Evolutionary conservation across 2,113 vertebrate species (phyloP), one percentile per base, ranked within the genome.

Genomic region (Sturnus vulgaris): DNA sequence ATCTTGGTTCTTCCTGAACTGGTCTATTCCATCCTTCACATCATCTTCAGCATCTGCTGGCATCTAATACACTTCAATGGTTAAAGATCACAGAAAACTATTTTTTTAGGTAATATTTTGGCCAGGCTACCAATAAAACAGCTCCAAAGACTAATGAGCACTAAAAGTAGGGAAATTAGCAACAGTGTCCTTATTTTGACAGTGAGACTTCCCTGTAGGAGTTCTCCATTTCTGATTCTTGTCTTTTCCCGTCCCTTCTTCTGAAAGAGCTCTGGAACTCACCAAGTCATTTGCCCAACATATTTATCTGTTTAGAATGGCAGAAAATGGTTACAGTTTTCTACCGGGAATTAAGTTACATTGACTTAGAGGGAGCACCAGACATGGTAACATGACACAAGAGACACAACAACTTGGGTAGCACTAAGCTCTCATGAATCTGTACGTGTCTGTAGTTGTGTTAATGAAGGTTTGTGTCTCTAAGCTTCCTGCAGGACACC

Each of bases 391-490:
- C 2, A 13, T 2, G 5, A 21, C 5, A 50, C 11, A n/a, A 47
- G 5, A 60, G 4, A 33, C 12, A 72, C 7, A 69, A 56, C 2
- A 53, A 50, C 40, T 31, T 23, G 33, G 10, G 18, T 2, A 75
- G 21, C 60, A n/a, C 23, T 47, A 66, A 47, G 7, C 9, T 1
- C 42, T 46, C 60, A 63, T 10, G 31, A 75, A 50, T 35, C 25
- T 27, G 15, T 11, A 2, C 5, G 15, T 13, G 28, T 27, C 40
- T 10, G 7, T 11, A 31, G 3, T 8, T 5, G 0, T 15, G 39
- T 9, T 37, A 46, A 31, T 16, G 16, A 69, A 53, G 2, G 1
- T 7, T 1, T 23, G 10, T 5, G 1, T 47, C 25, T 56, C 31
- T 13, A 60, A 39, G 47, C 7, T 33, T 42, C 28, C 46, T 47